Conservation (phyloP, 2,888 invertebrate species). For the Myathropa florea region DNA sequence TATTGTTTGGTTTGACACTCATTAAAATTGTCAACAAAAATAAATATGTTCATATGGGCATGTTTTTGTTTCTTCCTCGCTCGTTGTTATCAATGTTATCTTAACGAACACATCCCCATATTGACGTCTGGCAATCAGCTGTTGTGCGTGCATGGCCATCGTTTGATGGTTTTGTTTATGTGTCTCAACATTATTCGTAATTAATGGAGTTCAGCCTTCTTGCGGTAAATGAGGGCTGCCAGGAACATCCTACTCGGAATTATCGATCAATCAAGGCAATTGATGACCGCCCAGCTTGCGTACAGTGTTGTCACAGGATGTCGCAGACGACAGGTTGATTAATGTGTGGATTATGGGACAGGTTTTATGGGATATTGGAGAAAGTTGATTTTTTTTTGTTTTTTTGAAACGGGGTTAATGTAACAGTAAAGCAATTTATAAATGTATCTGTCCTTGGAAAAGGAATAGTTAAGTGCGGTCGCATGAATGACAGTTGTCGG, state of each 20-base stretch:
- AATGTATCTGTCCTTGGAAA: background rate
- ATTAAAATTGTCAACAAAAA: background rate
- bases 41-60: background rate
- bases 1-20: background rate
- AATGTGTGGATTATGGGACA: background rate
- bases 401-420: no score
- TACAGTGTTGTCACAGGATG: background rate
- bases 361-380: background rate
- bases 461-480: background rate
- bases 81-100: background rate
- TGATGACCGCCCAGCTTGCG: background rate
- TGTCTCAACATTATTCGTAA: background rate
- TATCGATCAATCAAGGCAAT: background rate
- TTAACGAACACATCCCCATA: background rate
- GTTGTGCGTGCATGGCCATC: background rate
- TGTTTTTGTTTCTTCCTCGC: background rate
- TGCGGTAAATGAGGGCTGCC: background rate
- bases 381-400: background rate
- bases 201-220: background rate
- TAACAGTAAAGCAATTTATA: background rate
- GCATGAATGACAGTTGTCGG: no score
- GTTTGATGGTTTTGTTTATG: background rate
- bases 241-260: background rate
- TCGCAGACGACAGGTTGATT: background rate
- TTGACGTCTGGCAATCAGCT: background rate